Evolutionary conservation across 1,140 invertebrate genomes (phyloP).

Genomic region (Heliothis subflexa): DNA sequence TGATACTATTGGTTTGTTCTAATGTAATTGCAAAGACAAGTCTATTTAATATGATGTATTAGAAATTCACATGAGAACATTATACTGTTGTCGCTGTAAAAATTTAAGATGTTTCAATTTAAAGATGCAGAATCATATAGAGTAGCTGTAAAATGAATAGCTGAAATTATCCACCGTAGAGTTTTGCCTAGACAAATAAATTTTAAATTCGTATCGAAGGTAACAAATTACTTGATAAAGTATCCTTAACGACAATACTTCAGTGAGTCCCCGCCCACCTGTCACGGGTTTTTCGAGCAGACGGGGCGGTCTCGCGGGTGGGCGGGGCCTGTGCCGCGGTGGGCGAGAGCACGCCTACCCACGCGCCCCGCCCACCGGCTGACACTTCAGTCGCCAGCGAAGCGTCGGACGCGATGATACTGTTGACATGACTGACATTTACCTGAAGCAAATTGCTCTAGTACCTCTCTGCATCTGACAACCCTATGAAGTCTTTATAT

Average conservation of each 20-base stretch:
- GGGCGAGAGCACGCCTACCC: slow-evolving; percentile 65
- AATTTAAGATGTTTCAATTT: neutral
- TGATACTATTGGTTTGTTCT: too few species aligned
- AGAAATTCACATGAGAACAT: too few species aligned
- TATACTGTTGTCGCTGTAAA: neutral
- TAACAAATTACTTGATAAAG: slow-evolving; percentile 84
- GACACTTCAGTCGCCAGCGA: slow-evolving; percentile 73
- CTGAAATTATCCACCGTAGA: slow-evolving; percentile 11
- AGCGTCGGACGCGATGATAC: slow-evolving; percentile 75
- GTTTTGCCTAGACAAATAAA: slow-evolving; percentile 64
- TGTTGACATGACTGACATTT: slow-evolving; percentile 49
- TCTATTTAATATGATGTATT: too few species aligned
- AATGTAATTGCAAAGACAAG: too few species aligned
- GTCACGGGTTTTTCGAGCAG: slow-evolving; percentile 73
- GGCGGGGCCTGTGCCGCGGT: slow-evolving; percentile 62
- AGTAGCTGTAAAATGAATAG: slow-evolving; percentile 6
- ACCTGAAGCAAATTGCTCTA: neutral
- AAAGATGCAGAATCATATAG: neutral
- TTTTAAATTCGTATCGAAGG: slow-evolving; percentile 78
- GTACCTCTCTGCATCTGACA: neutral
- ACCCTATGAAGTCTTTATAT: too few species aligned
- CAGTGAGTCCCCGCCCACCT: slow-evolving; percentile 71
- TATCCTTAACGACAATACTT: slow-evolving; percentile 81
- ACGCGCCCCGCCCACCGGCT: slow-evolving; percentile 72
- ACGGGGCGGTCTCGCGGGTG: slow-evolving; percentile 60